phyloP scores from a whole-genome alignment of 2,888 invertebrate species.

The Argyra leucocephala region DNA sequence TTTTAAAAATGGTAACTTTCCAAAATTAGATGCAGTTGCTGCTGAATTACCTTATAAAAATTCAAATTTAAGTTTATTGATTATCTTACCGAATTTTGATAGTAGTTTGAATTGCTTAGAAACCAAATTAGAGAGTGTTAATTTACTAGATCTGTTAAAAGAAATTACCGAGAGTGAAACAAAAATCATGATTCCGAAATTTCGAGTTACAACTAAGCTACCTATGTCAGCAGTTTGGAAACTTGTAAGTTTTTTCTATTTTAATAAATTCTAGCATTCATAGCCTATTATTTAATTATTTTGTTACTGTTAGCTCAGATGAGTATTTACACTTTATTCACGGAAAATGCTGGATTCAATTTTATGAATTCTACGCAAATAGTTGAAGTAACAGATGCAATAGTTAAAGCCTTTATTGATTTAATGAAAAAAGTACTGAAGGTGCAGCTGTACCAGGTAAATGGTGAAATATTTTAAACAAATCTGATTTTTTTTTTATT shows the following conservation, averaged over 20 bases:
- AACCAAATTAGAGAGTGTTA: slow-evolving; percentile 50
- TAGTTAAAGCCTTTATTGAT: slow-evolving; percentile 80
- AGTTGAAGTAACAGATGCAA: slow-evolving; percentile 57
- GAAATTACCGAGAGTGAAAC: slow-evolving; percentile 46
- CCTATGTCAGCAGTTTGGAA: slow-evolving; percentile 52
- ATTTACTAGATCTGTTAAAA: slow-evolving; percentile 47
- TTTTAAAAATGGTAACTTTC: slow-evolving; percentile 41
- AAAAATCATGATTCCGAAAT: slow-evolving; percentile 64
- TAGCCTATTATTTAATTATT: background rate
- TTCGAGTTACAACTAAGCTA: slow-evolving; percentile 67
- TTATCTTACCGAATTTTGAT: slow-evolving; percentile 61
- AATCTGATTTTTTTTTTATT: too few species aligned
- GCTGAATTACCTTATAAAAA: slow-evolving; percentile 66
- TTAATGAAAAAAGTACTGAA: slow-evolving; percentile 84
- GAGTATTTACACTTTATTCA: slow-evolving; percentile 61
- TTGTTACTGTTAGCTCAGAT: slow-evolving; percentile 50
- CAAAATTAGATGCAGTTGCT: slow-evolving; percentile 48
- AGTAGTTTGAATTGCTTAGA: slow-evolving; percentile 57
- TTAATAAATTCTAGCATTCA: slow-evolving; percentile 60
- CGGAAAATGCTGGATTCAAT: slow-evolving; percentile 52
- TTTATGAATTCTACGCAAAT: slow-evolving; percentile 49
- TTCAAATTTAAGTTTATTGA: slow-evolving; percentile 59
- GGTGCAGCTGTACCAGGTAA: slow-evolving; percentile 78
- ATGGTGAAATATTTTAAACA: slow-evolving; percentile 28
- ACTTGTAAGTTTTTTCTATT: slow-evolving; percentile 56